Evolutionary conservation across 64 coral and sea anemone species (phyloP).

Genomic region (Pocillopora verrucosa): DNA sequence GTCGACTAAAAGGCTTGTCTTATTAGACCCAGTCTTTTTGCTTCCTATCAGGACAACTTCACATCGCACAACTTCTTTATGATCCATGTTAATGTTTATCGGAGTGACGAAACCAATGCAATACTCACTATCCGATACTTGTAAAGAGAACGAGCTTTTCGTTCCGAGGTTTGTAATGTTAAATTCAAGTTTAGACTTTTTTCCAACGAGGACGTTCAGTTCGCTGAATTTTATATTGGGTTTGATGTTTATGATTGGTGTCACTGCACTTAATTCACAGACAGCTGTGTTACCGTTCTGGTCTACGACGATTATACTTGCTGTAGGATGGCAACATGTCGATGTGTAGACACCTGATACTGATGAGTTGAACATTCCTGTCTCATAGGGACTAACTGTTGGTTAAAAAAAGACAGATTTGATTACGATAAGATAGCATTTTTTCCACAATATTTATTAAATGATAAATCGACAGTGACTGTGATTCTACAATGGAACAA

Average conservation of each 20-base stretch:
- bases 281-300: slow-evolving; percentile 4
- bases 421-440: not conserved
- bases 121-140: not conserved
- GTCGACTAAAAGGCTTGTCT: not conserved
- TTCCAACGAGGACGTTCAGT: not conserved
- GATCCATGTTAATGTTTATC: slow-evolving; percentile 8
- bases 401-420: not conserved
- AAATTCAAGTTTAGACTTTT: slow-evolving; percentile 7
- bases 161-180: slow-evolving; percentile 16
- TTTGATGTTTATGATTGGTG: slow-evolving; percentile 21
- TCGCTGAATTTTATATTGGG: not conserved
- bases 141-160: not conserved
- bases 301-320: slow-evolving; percentile 12
- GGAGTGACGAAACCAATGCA: slow-evolving; percentile 4
- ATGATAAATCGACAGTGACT: no score
- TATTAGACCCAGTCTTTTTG: not conserved
- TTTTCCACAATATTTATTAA: no score
- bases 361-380: not conserved
- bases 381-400: not conserved
- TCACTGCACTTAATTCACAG: slow-evolving; percentile 17
- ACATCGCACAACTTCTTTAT: slow-evolving; percentile 5
- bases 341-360: not conserved
- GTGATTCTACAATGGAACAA: no score
- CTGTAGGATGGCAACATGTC: slow-evolving; percentile 26
- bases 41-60: slow-evolving; percentile 6